Conservation (phyloP, 1,140 invertebrate species). For the Hestina assimilis region DNA sequence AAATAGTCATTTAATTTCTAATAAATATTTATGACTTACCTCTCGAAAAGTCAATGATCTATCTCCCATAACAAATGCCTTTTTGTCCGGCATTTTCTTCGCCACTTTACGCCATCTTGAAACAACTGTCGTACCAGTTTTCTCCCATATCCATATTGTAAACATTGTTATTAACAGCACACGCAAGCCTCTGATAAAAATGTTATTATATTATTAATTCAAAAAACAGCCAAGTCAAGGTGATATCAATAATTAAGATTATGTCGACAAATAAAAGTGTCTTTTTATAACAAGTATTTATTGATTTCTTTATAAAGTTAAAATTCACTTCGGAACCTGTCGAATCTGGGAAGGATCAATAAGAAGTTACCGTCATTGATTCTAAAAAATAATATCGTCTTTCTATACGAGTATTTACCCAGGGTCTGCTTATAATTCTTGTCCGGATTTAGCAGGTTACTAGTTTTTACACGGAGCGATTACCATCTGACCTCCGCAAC, state of each 20-base stretch:
- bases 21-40: slow-evolving; percentile 57
- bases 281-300: too few species aligned
- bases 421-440: too few species aligned
- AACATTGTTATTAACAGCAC: slow-evolving; percentile 55
- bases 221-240: not conserved
- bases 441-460: too few species aligned
- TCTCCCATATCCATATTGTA: slow-evolving; percentile 75
- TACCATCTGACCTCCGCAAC: too few species aligned
- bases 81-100: slow-evolving; percentile 81
- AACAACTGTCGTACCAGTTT: slow-evolving; percentile 78
- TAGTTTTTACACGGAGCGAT: too few species aligned
- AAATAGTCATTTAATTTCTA: not conserved
- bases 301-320: too few species aligned
- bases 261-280: too few species aligned
- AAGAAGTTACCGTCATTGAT: too few species aligned
- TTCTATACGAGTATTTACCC: too few species aligned
- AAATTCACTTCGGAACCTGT: too few species aligned
- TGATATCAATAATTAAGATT: not conserved
- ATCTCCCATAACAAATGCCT: slow-evolving; percentile 86
- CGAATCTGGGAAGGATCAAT: too few species aligned
- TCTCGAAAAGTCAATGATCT: slow-evolving; percentile 85
- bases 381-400: too few species aligned
- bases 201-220: not conserved
- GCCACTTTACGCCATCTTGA: slow-evolving; percentile 80
- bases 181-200: slow-evolving; percentile 49